Conservation (phyloP, 2,797 vertebrate species). For the Botia kubotai region DNA sequence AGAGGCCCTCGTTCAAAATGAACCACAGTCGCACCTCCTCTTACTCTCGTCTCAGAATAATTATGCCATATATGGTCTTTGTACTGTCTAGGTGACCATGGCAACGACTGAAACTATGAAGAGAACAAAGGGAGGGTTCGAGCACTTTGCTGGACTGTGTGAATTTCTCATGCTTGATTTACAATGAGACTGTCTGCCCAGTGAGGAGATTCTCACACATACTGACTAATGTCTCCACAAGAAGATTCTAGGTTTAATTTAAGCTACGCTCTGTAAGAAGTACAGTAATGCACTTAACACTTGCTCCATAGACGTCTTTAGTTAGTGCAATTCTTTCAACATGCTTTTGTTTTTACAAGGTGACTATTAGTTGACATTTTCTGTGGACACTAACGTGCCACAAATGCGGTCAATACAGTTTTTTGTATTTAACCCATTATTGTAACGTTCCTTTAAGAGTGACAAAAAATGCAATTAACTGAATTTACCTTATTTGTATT, state of each 20-base stretch:
- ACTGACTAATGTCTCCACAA: too few relatives aligned
- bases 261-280: too few relatives aligned
- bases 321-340: not conserved
- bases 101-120: constrained; percentile 65
- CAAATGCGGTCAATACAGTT: too few relatives aligned
- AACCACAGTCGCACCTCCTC: constrained; percentile 60
- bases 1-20: not conserved
- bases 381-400: too few relatives aligned
- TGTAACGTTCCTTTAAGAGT: too few relatives aligned
- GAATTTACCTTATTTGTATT: too few relatives aligned
- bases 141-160: constrained; percentile 61
- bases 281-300: too few relatives aligned
- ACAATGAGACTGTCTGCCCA: constrained; percentile 2
- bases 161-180: constrained; percentile 53
- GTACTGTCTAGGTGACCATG: constrained; percentile 63
- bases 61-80: constrained; percentile 45
- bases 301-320: too few relatives aligned
- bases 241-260: too few relatives aligned
- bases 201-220: too few relatives aligned
- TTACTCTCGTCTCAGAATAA: constrained; percentile 60
- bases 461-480: too few relatives aligned
- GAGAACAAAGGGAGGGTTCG: constrained; percentile 65
- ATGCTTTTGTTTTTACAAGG: not conserved
- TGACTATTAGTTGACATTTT: not conserved
- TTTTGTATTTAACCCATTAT: too few relatives aligned